Evolutionary conservation across 2,888 invertebrate species (phyloP), one percentile per base, ranked within the genome.

Genomic region (Ellobium chinense): DNA sequence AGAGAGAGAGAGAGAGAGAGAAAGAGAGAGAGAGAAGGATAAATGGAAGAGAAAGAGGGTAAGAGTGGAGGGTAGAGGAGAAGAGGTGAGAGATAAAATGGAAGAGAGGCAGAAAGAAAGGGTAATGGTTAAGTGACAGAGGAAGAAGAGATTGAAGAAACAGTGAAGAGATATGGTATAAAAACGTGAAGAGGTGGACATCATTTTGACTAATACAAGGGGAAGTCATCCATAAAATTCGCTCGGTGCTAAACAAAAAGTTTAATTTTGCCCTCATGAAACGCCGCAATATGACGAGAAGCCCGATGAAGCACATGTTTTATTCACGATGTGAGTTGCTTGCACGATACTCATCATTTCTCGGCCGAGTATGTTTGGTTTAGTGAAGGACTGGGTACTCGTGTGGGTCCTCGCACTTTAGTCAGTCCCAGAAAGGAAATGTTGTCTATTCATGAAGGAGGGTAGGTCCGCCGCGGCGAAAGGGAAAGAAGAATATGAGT

Each of bases 1-100:
- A 39, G 46, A 68, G 39, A 68, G n/a, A 68, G 39, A 68, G 68
- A 68, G 9, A 39, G 46, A 68, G 24, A 68, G 46, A n/a, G 12
- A 68, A 39, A 68, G 9, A 68, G 68, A 39, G 37, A 68, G 39
- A 68, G 24, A 46, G 46, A 46, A 18, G 18, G 46, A 46, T n/a
- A n/a, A n/a, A n/a, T n/a, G 46, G 18, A 18, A 46, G 46, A 46
- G 46, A 46, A 46, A 46, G 46, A 46, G 46, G 18, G 46, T 12
- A 46, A 46, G 46, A 46, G 18, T n/a, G 46, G 18, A 46, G 46
- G 18, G 7, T 12, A 18, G 46, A 46, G 37, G 68, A 68, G 39
- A 68, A 27, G 37, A 7, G 24, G 21, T 7, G 4, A 65, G 34
- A 65, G 46, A 46, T 12, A 46, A 18, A 46, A 46, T 12, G 46